A percentile compares a stretch with the other conserved stretches of the same genome.
phyloP scores from a whole-genome alignment of 1,140 invertebrate species.

The Ctenoplectra terminalis region DNA sequence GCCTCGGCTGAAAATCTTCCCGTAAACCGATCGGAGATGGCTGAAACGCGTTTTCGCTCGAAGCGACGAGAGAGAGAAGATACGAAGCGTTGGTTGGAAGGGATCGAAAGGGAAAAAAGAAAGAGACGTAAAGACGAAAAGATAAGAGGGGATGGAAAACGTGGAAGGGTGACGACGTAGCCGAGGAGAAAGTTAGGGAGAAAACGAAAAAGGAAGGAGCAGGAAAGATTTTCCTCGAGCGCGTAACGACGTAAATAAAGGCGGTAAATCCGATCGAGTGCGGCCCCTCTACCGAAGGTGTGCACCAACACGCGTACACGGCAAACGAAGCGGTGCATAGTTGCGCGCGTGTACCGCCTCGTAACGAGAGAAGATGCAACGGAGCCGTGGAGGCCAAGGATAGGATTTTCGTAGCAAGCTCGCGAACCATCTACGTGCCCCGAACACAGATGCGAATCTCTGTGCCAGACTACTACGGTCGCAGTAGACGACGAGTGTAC shows the following conservation, averaged over 20 bases:
- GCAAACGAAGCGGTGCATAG: slow-evolving; percentile 40
- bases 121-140: neutral
- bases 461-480: neutral
- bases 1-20: neutral
- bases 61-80: neutral
- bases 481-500: neutral
- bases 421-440: slow-evolving; percentile 10
- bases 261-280: slow-evolving; percentile 38
- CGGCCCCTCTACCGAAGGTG: neutral
- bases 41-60: neutral
- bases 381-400: slow-evolving; percentile 25
- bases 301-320: slow-evolving; percentile 14
- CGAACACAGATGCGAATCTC: slow-evolving; percentile 30
- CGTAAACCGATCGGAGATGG: neutral
- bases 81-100: too few species aligned
- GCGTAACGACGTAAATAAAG: slow-evolving; percentile 39
- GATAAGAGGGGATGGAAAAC: too few species aligned
- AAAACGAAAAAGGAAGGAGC: too few species aligned
- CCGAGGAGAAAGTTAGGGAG: neutral
- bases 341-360: slow-evolving; percentile 21
- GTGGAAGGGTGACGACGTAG: too few species aligned
- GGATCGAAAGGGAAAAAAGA: neutral
- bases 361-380: slow-evolving; percentile 16
- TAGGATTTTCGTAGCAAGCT: slow-evolving; percentile 37
- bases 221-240: slow-evolving; percentile 5